phyloP scores from a whole-genome alignment of 2,797 vertebrate species.

The Esox masquinongy region DNA sequence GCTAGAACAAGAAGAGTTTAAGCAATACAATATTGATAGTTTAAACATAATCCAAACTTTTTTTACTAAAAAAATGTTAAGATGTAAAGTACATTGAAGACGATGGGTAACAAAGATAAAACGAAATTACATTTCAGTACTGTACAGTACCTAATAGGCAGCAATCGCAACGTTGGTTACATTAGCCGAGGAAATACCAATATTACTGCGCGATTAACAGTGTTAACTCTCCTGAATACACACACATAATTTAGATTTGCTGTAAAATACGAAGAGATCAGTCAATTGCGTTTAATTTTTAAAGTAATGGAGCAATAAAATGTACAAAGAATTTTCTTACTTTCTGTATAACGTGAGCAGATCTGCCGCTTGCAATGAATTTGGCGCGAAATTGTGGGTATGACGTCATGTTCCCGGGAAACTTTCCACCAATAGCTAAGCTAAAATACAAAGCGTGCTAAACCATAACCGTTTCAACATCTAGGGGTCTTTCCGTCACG shows the following conservation, averaged over 20 bases:
- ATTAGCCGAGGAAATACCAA: neutral
- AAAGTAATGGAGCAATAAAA: no score
- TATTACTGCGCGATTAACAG: neutral
- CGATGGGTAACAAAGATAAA: no score
- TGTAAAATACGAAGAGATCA: neutral
- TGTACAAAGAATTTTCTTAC: conserved; percentile 44
- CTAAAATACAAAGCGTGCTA: neutral
- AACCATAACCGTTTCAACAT: conserved; percentile 16
- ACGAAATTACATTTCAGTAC: no score
- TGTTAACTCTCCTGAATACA: neutral
- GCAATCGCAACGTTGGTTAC: no score
- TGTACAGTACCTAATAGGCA: no score
- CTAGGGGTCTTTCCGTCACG: neutral
- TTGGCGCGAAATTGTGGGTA: conserved; percentile 72
- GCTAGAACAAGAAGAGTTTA: no score
- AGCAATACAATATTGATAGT: no score
- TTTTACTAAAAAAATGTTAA: no score
- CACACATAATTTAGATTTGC: neutral
- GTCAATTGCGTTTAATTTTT: no score
- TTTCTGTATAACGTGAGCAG: conserved; percentile 27
- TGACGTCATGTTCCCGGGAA: conserved; percentile 80
- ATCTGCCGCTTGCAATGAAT: conserved; percentile 26
- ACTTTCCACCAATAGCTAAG: conserved; percentile 72
- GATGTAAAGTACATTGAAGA: no score
- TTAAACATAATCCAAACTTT: no score